Evolutionary conservation across 2,888 invertebrate genomes (phyloP).

Genomic region (Erannis defoliaria): DNA sequence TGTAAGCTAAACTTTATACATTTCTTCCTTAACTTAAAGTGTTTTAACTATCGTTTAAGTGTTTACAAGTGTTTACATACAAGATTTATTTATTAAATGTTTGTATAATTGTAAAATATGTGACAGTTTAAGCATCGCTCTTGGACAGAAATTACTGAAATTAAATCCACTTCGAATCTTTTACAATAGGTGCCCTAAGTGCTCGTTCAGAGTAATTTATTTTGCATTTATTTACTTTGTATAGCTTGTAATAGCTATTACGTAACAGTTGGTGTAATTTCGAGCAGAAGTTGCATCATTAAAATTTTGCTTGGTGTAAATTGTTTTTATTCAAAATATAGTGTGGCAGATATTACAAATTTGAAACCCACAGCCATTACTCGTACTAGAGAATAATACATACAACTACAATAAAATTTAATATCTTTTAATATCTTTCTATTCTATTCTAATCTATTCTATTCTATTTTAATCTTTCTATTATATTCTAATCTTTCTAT

Average conservation of each 20-base stretch:
- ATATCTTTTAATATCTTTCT: too few species aligned
- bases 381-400: too few species aligned
- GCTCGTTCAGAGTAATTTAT: slow-evolving; percentile 14
- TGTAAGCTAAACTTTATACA: too few species aligned
- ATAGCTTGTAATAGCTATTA: slow-evolving; percentile 4
- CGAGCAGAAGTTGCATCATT: slow-evolving; percentile 3
- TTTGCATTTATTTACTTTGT: slow-evolving; percentile 11
- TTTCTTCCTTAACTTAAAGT: too few species aligned
- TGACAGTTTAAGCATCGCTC: neutral
- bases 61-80: too few species aligned
- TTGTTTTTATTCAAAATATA: neutral
- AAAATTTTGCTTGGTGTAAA: slow-evolving; percentile 13
- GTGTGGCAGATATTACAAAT: too few species aligned
- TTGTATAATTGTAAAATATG: neutral
- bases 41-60: too few species aligned
- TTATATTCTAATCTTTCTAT: too few species aligned
- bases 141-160: neutral
- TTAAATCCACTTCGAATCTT: slow-evolving; percentile 13
- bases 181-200: slow-evolving; percentile 11
- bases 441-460: too few species aligned
- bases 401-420: too few species aligned
- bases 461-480: too few species aligned
- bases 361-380: too few species aligned
- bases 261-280: slow-evolving; percentile 15
- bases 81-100: neutral